Conservation (phyloP, 2,797 vertebrate species). For the Setipinna tenuifilis region DNA sequence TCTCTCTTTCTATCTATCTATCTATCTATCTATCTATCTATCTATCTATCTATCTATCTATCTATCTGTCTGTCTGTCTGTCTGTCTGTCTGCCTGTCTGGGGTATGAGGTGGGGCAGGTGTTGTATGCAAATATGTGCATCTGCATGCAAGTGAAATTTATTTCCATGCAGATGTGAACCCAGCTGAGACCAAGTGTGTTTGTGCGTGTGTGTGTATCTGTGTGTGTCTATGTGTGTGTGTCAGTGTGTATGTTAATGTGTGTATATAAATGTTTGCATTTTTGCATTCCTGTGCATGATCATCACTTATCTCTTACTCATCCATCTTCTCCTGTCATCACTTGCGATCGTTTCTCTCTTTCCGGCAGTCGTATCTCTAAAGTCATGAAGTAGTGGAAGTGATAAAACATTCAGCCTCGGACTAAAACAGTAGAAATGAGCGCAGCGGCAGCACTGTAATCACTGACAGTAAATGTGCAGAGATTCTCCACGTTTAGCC, state of each 20-base stretch:
- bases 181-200: neutral
- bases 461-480: neutral
- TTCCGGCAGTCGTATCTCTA: neutral
- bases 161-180: neutral
- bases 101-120: neutral
- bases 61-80: neutral
- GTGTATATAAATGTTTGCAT: conserved; percentile 10
- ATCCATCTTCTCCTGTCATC: neutral
- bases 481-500: neutral
- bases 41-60: neutral
- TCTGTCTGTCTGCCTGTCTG: neutral
- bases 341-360: neutral
- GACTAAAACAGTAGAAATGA: neutral
- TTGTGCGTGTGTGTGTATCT: conserved; percentile 19
- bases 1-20: no score
- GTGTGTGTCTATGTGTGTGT: conserved; percentile 18
- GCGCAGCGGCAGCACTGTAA: neutral
- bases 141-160: neutral
- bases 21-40: neutral
- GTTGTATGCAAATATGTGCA: neutral
- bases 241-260: neutral
- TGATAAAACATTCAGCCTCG: no score
- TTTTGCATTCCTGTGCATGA: neutral
- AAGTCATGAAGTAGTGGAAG: no score
- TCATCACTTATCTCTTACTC: neutral